Conservation (phyloP, 2,888 invertebrate genomes). For the Erebia epiphron region DNA sequence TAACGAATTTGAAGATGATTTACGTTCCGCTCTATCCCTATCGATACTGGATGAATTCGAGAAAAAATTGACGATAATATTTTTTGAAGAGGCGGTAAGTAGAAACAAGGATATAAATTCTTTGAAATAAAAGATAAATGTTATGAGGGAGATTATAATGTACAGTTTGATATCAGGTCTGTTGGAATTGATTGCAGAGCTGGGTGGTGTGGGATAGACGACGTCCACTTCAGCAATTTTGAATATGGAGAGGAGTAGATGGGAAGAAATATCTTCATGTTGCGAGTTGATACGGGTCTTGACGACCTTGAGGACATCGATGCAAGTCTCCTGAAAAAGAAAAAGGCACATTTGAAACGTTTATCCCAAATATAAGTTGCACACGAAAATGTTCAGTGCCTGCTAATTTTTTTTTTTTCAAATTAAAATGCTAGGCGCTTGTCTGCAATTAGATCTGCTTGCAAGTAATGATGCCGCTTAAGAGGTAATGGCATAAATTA, state of each 20-base stretch:
- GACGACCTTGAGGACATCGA: conserved; percentile 89
- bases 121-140: conserved; percentile 59
- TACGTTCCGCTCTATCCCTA: conserved; percentile 46
- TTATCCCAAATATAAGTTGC: too few species aligned
- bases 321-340: conserved; percentile 90
- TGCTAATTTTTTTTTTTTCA: too few species aligned
- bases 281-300: conserved; percentile 93
- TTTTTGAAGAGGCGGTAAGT: conserved; percentile 47
- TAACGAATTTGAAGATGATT: conserved; percentile 47
- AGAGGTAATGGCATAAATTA: too few species aligned
- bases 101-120: conserved; percentile 46
- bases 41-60: conserved; percentile 66
- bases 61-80: conserved; percentile 64
- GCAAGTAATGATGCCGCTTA: too few species aligned
- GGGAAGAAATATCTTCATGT: conserved; percentile 92
- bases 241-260: conserved; percentile 93
- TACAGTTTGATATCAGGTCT: conserved; percentile 59
- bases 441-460: too few species aligned
- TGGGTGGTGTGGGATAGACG: conserved; percentile 87
- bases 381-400: too few species aligned
- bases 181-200: conserved; percentile 70
- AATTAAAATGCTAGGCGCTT: too few species aligned
- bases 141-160: conserved; percentile 59
- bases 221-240: conserved; percentile 96
- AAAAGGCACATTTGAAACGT: not conserved